Evolutionary conservation across 2,113 vertebrate genomes (phyloP), one percentile per base, ranked within the genome.

Genomic region (Accipiter cooperii): DNA sequence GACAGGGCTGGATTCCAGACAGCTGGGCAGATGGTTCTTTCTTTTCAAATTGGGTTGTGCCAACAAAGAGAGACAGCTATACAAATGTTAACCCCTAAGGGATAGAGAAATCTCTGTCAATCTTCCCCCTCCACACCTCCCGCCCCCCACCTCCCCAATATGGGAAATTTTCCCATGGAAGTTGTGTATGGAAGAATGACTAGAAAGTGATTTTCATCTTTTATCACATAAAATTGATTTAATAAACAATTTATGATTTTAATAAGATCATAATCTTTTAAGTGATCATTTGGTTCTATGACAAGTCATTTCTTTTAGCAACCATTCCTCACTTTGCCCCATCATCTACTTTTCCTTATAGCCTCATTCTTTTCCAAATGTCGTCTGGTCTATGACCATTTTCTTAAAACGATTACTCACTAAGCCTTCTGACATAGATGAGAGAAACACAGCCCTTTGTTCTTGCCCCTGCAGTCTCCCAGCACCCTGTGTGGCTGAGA

Each of bases 1-100:
- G 93, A 69, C 61, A 54, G 94, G 82, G 84, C 79, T 95, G 81
- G 78, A 95, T 97, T 96, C 84, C 91, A 97, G 97, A 95, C 92
- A 96, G 93, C 81, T 87, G 96, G 97, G 97, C 97, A 98, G 97
- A 97, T 98, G 98, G 96, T 97, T 96, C 86, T 80, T 95, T 94
- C 93, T 97, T 91, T 92, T 97, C 95, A 97, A 93, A 83, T 65
- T 90, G 87, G 96, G 81, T 92, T 64, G 89, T 96, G 97, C 96
- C 97, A 94, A 92, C 92, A 80, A 63, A 96, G 84, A 93, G 92
- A 97, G 96, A 96, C 92, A 97, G 92, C 91, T 90, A 79, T 92
- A 94, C 82, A 96, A 97, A 89, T 93, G 96, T 93, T 96, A 97
- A 93, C 93, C 92, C 95, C 86, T 58, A 58, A 95, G 96, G 97